These are phyloP conservation scores for Antheraea assamensis DNA, from an alignment of 2,888 invertebrate species.

Conservation along the genomic window DNA sequence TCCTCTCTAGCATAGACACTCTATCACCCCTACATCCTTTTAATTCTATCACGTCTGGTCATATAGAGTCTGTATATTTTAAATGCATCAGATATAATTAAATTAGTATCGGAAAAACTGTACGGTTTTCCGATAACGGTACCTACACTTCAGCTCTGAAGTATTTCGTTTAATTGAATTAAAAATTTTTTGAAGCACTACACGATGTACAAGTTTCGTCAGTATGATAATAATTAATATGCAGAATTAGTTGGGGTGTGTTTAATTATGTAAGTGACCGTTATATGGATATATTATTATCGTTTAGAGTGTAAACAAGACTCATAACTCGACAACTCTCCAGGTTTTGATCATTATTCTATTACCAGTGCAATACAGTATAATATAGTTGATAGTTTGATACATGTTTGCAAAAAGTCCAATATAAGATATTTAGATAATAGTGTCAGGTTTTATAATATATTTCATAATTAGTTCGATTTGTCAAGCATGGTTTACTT, in stretches of 20 bases:
- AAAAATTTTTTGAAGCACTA: conserved; percentile 44
- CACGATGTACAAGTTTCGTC: conserved; percentile 29
- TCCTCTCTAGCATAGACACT: too few species aligned
- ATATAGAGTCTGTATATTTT: conserved; percentile 18
- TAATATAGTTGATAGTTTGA: too few species aligned
- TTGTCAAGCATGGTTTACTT: too few species aligned
- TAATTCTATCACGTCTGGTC: conserved; percentile 20
- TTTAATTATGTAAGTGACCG: conserved; percentile 18
- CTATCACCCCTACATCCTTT: too few species aligned
- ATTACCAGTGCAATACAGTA: too few species aligned
- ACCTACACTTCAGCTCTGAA: conserved; percentile 33
- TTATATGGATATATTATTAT: conserved; percentile 2
- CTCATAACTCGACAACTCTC: too few species aligned
- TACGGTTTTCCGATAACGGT: conserved; percentile 32
- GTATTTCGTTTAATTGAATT: conserved; percentile 56
- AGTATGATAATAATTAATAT: conserved; percentile 38
- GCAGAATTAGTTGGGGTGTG: conserved; percentile 22
- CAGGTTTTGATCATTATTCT: too few species aligned
- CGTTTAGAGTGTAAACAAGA: too few species aligned
- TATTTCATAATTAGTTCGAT: too few species aligned
- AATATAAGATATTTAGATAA: too few species aligned
- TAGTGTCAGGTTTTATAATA: too few species aligned
- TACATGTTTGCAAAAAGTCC: too few species aligned
- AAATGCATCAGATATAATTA: conserved; percentile 30
- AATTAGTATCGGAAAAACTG: conserved; percentile 47